Evolutionary conservation across 2,888 invertebrate genomes (phyloP), one percentile per base, ranked within the genome.

Genomic region (Strigamia crassipes): DNA sequence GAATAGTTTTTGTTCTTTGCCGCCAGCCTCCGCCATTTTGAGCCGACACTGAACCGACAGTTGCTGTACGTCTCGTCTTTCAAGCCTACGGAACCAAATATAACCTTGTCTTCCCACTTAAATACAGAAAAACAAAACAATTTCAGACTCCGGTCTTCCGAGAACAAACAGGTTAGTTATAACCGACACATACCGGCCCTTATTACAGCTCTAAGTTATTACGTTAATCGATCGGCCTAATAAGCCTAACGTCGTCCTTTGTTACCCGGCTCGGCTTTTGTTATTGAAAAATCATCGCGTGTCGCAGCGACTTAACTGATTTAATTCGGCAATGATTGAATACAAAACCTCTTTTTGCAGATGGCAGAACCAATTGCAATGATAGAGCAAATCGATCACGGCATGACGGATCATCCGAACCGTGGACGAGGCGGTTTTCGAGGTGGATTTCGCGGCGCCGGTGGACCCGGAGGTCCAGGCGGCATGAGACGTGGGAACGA

Each of bases 361-460:
- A 34, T 38, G 41, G 78, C 23, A 10, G 78, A 31, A 78, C 18
- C 61, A 23, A 12, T 18, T 21, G n/a, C 61, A 21, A 10, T 66
- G 61, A 12, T 21, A 21, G 61, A 66, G 8, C 38, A 38, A 38
- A 38, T 38, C 10, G 38, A 38, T 10, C 38, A 38, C 10, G 61
- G 61, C 0, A n/a, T 66, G 0, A 3, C 61, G 23, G 61, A 23
- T 2, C 13, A 12, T 12, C 21, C 61, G 21, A 21, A 27, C n/a
- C 27, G 73, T 1, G 73, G 73, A 15, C 73, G 73, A 42, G 78
- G 78, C 9, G 42, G 78, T 34, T 34, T 42, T 31, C 78, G 78
- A 1, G 78, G 78, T 21, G 78, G 78, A 9, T 78, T 78, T 78
- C 78, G 78, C 18, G 78, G 78, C 38, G 42, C 21, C 41, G 78